phyloP scores from a whole-genome alignment of 2,888 invertebrate genomes.

The Caradrina kadenii region DNA sequence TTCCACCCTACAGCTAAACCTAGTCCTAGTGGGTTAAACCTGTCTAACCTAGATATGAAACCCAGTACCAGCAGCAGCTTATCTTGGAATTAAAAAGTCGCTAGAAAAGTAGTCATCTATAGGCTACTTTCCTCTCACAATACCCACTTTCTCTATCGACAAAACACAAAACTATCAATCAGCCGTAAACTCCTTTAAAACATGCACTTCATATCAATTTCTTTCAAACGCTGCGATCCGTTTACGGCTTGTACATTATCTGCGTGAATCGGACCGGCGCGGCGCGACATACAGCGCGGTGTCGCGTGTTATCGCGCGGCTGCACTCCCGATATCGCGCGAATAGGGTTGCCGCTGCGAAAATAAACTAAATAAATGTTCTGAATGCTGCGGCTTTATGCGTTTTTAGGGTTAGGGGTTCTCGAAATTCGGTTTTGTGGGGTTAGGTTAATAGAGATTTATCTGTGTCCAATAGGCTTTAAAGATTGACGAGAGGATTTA shows the following conservation, averaged over 20 bases:
- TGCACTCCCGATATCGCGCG: conserved; percentile 64
- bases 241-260: conserved; percentile 72
- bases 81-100: too few species aligned
- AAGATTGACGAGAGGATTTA: neutral
- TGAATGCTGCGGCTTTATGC: conserved; percentile 32
- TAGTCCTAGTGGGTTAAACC: too few species aligned
- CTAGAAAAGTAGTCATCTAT: neutral
- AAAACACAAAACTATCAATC: conserved; percentile 27
- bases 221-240: conserved; percentile 69
- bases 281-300: conserved; percentile 56
- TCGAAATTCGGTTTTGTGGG: conserved; percentile 1
- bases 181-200: conserved; percentile 39
- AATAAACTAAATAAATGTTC: conserved; percentile 60
- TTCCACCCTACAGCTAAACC: too few species aligned
- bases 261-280: conserved; percentile 67
- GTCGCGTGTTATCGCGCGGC: conserved; percentile 62
- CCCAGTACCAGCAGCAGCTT: too few species aligned
- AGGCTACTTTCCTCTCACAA: neutral
- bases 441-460: conserved; percentile 8
- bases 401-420: conserved; percentile 26
- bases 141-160: conserved; percentile 8
- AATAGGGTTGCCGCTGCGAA: conserved; percentile 50
- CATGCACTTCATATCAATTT: conserved; percentile 70
- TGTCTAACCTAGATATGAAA: too few species aligned
- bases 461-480: neutral